phyloP scores from a whole-genome alignment of 2,888 invertebrate genomes.

The Dyspetes luteomarginatus region DNA sequence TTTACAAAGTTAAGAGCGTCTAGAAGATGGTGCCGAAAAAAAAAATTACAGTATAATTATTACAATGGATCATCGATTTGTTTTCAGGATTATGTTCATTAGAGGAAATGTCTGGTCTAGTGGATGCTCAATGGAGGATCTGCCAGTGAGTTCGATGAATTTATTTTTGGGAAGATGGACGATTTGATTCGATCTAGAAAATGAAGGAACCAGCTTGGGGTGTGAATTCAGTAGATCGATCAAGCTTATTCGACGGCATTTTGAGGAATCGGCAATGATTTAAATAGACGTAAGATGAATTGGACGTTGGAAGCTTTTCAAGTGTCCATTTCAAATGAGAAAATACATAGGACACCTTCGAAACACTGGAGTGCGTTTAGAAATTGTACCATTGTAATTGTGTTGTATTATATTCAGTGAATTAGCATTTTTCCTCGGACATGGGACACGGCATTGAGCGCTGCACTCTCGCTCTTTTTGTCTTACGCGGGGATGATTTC shows the following conservation, averaged over 20 bases:
- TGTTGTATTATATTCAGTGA: too few species aligned
- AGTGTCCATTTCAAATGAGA: neutral
- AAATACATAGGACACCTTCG: too few species aligned
- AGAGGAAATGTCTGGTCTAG: neutral
- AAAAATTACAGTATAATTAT: slow-evolving; percentile 4
- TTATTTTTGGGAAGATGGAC: neutral
- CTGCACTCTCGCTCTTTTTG: too few species aligned
- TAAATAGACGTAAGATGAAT: neutral
- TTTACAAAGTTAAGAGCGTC: neutral
- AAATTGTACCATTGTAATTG: too few species aligned
- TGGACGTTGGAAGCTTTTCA: neutral
- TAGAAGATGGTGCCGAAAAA: neutral
- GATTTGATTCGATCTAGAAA: neutral
- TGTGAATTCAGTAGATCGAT: neutral
- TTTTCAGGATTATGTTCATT: neutral
- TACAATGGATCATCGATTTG: neutral
- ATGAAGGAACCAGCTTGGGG: too few species aligned
- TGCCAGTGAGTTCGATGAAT: neutral
- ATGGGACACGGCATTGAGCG: too few species aligned
- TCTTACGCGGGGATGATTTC: neutral
- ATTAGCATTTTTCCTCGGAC: too few species aligned
- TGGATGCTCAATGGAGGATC: neutral
- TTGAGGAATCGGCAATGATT: neutral
- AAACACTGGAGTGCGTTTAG: too few species aligned
- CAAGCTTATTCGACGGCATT: neutral